Evolutionary conservation across 37 sponge, comb jelly and placozoan genomes (phyloP), one percentile per base, ranked within the genome.

Genomic region (Beroe forskalii): DNA sequence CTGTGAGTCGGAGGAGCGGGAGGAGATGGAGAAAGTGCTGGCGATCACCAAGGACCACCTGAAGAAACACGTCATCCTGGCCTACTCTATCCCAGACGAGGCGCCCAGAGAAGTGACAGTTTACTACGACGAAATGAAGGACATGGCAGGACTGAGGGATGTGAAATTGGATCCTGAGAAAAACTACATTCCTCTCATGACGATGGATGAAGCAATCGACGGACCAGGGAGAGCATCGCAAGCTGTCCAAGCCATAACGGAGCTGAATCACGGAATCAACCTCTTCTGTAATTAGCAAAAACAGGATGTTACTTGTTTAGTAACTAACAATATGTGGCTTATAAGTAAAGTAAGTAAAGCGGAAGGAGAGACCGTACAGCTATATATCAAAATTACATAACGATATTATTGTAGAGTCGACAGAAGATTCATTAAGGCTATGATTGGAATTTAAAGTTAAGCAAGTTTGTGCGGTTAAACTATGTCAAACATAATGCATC

Each of bases 1-100:
- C 66, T 64, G 66, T 27, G 31, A 64, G 66, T 64, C 66, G 14
- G 30, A 8, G 25, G 31, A 64, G 66, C 4, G 25, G 31, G 66
- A 64, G 25, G 66, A 30, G 4, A 23, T 64, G 66, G 66, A 64
- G 30, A n/a, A 8, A 64, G 66, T 64, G 30, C 25, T 64, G 25
- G 25, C 25, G 25, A 64, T 64, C 66, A 64, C 66, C 66, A 64
- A 64, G 25, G 66, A 64, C 17, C 25, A 64, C 66, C 25, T 64
- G 31, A 64, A 64, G 66, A 64, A 64, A 23, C 25, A 23, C 20
- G 66, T 23, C 4, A 27, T 64, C 4, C 66, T 64, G 66, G 66
- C 20, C 4, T 64, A 64, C 66, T 22, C 4, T 23, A 22, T 27
- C 25, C 4, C 66, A 8, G 25, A n/a, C 20, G 66, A 27, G 25